Percentiles rank a stretch among this genome's conserved stretches.
Conservation (phyloP, 2,113 vertebrate species). For the Panurus biarmicus region DNA sequence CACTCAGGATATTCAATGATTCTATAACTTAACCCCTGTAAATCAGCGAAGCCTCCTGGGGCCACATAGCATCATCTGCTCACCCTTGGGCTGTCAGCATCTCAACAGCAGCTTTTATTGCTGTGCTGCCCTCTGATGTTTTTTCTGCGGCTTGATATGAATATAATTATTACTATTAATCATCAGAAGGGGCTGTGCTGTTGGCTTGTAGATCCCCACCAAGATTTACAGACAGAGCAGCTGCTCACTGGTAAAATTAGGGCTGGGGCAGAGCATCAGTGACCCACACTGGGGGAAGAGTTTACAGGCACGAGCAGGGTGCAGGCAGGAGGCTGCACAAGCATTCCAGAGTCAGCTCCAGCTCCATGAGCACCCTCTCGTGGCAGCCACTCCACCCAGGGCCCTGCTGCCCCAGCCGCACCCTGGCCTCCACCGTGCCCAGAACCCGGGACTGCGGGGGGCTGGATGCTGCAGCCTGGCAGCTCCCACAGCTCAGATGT, state of each 20-base stretch:
- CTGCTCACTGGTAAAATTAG: fast-evolving
- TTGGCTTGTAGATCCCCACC: not conserved
- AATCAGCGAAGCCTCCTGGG: not conserved
- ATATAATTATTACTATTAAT: not conserved
- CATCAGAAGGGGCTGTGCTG: not conserved
- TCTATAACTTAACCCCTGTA: not conserved
- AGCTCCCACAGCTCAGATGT: not conserved
- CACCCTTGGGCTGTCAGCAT: not conserved
- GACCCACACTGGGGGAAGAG: fast-evolving
- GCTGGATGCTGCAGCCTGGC: fast-evolving
- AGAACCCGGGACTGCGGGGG: fast-evolving
- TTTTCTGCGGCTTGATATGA: not conserved
- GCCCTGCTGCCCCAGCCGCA: not conserved
- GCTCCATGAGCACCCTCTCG: not conserved
- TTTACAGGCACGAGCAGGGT: not conserved
- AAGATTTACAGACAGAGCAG: not conserved
- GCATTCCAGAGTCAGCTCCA: fast-evolving
- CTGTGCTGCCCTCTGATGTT: not conserved
- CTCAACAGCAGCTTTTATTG: not conserved
- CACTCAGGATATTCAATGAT: not conserved
- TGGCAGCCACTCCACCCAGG: not conserved
- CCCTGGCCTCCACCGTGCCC: too few relatives aligned
- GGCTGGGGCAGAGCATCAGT: not conserved
- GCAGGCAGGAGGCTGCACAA: not conserved
- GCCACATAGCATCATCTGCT: not conserved